Conservation (phyloP, 53 echinoderm and acorn worm species). For the Holothuria leucospilota region DNA sequence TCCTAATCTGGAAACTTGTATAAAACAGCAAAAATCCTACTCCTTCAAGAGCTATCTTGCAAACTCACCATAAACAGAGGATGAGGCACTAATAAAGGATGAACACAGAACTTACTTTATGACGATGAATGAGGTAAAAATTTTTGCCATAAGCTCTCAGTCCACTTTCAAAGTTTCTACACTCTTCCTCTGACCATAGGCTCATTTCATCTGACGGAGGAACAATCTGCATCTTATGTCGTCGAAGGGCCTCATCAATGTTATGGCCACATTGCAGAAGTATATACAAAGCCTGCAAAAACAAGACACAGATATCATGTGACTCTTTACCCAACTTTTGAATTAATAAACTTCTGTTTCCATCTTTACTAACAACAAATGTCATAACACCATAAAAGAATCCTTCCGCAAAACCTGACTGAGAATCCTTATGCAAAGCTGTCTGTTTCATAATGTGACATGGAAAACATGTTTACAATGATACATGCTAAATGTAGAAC, state of each 20-base stretch:
- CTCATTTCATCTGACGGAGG: slow-evolving; percentile 99
- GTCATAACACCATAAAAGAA: no score
- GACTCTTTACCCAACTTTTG: no score
- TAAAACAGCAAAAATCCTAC: no score
- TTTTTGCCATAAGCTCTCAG: slow-evolving; percentile 94
- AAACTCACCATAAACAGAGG: neutral
- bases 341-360: no score
- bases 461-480: no score
- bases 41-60: neutral
- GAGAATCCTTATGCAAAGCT: no score
- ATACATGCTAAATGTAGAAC: no score
- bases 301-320: neutral
- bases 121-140: slow-evolving; percentile 92
- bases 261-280: slow-evolving; percentile 96
- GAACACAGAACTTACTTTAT: slow-evolving; percentile 69
- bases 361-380: no score
- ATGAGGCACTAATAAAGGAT: neutral
- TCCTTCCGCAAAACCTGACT: no score
- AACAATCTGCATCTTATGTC: slow-evolving; percentile 93
- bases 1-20: no score
- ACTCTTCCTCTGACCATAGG: slow-evolving; percentile 98
- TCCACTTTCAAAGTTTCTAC: slow-evolving; percentile 97
- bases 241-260: slow-evolving; percentile 88
- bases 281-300: slow-evolving; percentile 79
- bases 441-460: no score